Conservation (phyloP, 2,113 vertebrate species). For the Ophiodon elongatus region DNA sequence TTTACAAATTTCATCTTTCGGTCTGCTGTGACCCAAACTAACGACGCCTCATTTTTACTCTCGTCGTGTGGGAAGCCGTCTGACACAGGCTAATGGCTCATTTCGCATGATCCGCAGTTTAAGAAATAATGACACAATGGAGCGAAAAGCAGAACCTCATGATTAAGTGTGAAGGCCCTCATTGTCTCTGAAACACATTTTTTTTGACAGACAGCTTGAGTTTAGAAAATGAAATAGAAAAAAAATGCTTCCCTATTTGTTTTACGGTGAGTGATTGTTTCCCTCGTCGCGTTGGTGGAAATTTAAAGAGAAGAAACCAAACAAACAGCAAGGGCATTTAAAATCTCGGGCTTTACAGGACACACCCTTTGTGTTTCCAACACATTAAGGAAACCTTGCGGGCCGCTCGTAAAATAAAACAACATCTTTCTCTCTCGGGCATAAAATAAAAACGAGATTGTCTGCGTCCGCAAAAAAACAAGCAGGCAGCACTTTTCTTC, state of each 20-base stretch:
- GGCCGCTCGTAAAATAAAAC: conserved; percentile 80
- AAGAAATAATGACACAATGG: conserved; percentile 9
- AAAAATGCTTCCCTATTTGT: conserved; percentile 14
- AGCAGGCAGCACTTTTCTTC: conserved; percentile 79
- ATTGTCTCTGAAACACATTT: not conserved
- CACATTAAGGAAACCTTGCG: conserved; percentile 80
- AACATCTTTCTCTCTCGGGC: conserved; percentile 75
- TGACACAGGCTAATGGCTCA: conserved; percentile 10
- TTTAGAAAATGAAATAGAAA: conserved; percentile 3
- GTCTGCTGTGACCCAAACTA: conserved; percentile 2
- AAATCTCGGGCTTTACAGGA: conserved; percentile 48
- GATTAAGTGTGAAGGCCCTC: not conserved
- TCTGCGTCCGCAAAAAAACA: conserved; percentile 66
- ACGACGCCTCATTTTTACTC: not conserved
- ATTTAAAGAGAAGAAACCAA: conserved; percentile 50
- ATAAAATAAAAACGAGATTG: conserved; percentile 72
- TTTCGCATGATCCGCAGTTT: not conserved
- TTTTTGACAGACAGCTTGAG: not conserved
- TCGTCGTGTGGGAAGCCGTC: conserved; percentile 4
- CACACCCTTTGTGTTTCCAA: conserved; percentile 76
- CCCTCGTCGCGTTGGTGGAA: conserved; percentile 38
- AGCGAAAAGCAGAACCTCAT: not conserved
- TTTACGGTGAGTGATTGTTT: conserved; percentile 63
- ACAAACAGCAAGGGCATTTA: conserved; percentile 55
- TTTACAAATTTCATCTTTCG: not conserved